Conservation (phyloP, 2,888 invertebrate genomes). For the Drosophila cracens region DNA sequence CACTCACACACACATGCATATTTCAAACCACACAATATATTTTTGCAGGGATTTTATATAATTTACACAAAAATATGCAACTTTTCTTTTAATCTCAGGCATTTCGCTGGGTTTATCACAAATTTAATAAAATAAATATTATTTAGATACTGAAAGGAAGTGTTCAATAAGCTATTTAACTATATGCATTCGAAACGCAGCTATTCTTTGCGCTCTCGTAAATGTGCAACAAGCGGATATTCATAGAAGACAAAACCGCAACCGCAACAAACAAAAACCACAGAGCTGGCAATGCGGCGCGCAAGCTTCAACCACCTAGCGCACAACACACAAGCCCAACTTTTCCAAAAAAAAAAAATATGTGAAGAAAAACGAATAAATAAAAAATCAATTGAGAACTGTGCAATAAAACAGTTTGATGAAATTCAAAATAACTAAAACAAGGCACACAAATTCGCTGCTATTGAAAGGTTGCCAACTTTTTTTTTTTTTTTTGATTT, state of each 20-base stretch:
- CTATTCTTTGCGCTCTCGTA: background rate
- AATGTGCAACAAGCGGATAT: constrained; percentile 40
- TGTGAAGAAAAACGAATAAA: constrained; percentile 8
- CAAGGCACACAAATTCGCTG: constrained; percentile 34
- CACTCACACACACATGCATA: background rate
- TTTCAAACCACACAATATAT: background rate
- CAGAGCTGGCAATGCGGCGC: constrained; percentile 45
- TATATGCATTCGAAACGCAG: no score
- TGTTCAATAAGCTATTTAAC: constrained; percentile 5
- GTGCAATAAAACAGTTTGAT: constrained; percentile 47
- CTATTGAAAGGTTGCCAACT: constrained; percentile 68
- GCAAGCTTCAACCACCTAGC: constrained; percentile 4
- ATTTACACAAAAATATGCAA: background rate
- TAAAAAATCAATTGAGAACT: constrained; percentile 54
- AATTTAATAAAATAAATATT: background rate
- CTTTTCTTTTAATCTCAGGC: background rate
- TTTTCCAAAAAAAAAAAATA: constrained; percentile 27
- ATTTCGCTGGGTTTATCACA: background rate
- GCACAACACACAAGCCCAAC: constrained; percentile 5
- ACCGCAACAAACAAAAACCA: constrained; percentile 64
- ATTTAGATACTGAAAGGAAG: background rate
- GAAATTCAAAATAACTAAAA: constrained; percentile 51
- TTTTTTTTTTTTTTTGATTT: constrained; percentile 19
- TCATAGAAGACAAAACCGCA: constrained; percentile 55
- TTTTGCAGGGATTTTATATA: background rate